These are phyloP conservation scores for Scrobipalpa atriplicella DNA, from an alignment of 2,888 invertebrate species.

Conservation along the genomic window DNA sequence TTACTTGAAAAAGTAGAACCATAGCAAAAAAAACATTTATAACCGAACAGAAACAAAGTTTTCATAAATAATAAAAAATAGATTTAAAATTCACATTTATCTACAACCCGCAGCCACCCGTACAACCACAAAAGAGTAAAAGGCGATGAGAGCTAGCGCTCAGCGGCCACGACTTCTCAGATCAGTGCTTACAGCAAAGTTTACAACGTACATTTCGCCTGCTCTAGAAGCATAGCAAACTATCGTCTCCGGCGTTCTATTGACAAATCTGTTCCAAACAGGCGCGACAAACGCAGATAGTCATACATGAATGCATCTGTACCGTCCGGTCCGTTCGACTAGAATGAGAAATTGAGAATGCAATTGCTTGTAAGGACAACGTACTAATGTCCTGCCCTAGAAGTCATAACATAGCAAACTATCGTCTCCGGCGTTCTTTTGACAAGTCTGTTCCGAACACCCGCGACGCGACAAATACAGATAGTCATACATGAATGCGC, in stretches of 20 bases:
- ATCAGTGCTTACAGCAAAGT: too few relatives aligned
- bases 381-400: background rate
- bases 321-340: background rate
- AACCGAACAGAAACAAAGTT: too few relatives aligned
- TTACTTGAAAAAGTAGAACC: too few relatives aligned
- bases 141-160: too few relatives aligned
- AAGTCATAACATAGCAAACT: slow-evolving; percentile 3
- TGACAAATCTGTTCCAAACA: slow-evolving; percentile 8
- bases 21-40: too few relatives aligned
- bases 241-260: background rate
- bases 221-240: slow-evolving; percentile 1
- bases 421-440: background rate
- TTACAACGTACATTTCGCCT: background rate
- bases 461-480: slow-evolving; percentile 4
- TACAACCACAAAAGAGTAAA: too few relatives aligned
- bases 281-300: slow-evolving; percentile 7
- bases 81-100: too few relatives aligned
- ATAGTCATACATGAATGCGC: slow-evolving; percentile 1
- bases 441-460: slow-evolving; percentile 8
- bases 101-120: too few relatives aligned
- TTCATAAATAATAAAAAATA: too few relatives aligned
- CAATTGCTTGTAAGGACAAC: background rate
- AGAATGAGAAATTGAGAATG: background rate
- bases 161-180: too few relatives aligned
- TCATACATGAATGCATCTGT: slow-evolving; percentile 9